Evolutionary conservation across 2,888 invertebrate genomes (phyloP), one percentile per base, ranked within the genome.

Genomic region (Drosophila quinaria): DNA sequence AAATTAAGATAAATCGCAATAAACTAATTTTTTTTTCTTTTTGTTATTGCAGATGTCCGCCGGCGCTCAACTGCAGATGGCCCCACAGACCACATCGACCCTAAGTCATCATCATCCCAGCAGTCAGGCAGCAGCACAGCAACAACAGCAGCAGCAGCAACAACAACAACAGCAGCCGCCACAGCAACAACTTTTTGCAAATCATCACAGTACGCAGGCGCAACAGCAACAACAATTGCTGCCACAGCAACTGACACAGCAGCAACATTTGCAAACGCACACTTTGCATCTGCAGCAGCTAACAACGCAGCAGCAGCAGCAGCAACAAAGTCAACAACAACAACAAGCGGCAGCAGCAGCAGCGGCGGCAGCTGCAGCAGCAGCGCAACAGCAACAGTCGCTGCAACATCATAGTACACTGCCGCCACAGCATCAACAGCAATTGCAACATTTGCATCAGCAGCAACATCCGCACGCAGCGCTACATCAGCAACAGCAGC

Each of bases 1-100:
- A n/a, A n/a, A 54, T 37, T n/a, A 2, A 31, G 15, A 61, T 50
- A 33, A 19, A 35, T 33, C 22, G 3, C 17, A 33, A 35, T 33
- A 22, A 19, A 13, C 49, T 33, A 31, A 42, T 49, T 42, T 22
- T 33, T 58, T 66, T 33, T 59, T 66, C 41, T 70, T 61, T 33
- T 44, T 66, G 29, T 8, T 47, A 33, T 42, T 90, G 91, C 95
- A 97, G 97, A 97, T 97, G 97, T 97, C 97, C 95, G 97, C 97
- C 95, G 97, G 97, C 95, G 96, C 97, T 95, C 97, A 97, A 96
- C 96, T 97, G 96, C 97, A 97, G 96, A 97, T 97, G 97, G 97
- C 97, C 96, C 97, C 97, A 94, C 97, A 97, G 95, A 96, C 97
- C 94, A 96, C 96, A 94, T 93, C 92, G 87, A 87, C 91, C 87